A percentile compares a stretch with the other conserved stretches of the same genome.
Conservation (phyloP, 2,888 invertebrate genomes). For the Himalopsyche kuldschensis region DNA sequence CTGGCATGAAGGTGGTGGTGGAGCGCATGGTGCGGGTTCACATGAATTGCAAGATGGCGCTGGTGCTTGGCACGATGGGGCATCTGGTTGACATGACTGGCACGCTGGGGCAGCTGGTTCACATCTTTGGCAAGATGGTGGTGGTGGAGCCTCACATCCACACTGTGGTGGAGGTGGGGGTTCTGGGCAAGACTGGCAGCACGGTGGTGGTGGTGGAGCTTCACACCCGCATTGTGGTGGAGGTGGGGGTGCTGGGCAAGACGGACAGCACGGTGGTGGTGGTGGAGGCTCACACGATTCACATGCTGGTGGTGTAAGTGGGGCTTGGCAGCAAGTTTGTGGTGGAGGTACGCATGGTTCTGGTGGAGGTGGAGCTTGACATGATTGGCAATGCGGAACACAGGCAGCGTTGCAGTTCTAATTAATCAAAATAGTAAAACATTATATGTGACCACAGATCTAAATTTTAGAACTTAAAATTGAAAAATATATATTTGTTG, state of each 20-base stretch:
- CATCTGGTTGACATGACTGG: not conserved
- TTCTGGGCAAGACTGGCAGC: not conserved
- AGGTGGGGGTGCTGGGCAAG: not conserved
- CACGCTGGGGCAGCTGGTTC: too few relatives aligned
- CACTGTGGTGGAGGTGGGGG: not conserved
- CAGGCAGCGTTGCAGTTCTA: not conserved
- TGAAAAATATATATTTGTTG: too few relatives aligned
- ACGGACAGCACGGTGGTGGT: not conserved
- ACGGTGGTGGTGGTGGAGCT: not conserved
- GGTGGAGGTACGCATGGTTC: not conserved
- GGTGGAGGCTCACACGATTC: not conserved
- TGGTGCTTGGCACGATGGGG: not conserved
- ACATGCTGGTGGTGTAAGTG: not conserved
- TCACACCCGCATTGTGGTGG: not conserved
- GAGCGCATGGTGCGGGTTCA: not conserved
- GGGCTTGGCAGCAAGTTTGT: not conserved
- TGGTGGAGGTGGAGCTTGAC: not conserved
- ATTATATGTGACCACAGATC: too few relatives aligned
- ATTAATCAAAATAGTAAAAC: too few relatives aligned
- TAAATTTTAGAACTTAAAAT: too few relatives aligned
- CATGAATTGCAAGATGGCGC: not conserved
- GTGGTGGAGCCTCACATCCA: not conserved
- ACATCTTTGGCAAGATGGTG: not conserved
- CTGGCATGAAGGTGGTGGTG: too few relatives aligned
- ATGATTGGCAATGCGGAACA: not conserved